phyloP scores from a whole-genome alignment of 2,113 vertebrate genomes.

The Anas platyrhynchos region DNA sequence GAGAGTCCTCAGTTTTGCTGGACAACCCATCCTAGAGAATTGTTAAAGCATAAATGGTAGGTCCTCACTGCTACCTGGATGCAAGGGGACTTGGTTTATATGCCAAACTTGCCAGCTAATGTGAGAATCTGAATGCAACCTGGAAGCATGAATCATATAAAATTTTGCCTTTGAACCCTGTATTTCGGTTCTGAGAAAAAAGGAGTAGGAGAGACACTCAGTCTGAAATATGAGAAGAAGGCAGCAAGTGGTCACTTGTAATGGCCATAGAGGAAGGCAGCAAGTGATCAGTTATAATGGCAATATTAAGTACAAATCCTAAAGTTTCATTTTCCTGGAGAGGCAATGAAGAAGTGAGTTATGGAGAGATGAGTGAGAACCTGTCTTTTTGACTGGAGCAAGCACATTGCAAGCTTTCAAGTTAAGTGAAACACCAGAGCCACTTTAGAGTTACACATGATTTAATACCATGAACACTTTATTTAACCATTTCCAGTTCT shows the following conservation, averaged over 20 bases:
- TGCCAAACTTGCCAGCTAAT: not conserved
- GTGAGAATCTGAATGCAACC: not conserved
- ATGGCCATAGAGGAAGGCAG: not conserved
- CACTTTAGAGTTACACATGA: not conserved
- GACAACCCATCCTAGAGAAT: not conserved
- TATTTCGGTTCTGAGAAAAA: not conserved
- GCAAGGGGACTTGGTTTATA: not conserved
- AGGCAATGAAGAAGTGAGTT: not conserved
- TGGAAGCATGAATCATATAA: not conserved
- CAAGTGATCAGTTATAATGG: rapidly evolving
- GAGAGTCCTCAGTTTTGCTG: not conserved
- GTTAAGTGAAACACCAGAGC: not conserved
- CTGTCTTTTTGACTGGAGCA: not conserved
- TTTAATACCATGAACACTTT: not conserved
- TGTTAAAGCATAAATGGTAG: not conserved
- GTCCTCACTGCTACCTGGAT: not conserved
- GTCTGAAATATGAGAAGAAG: not conserved
- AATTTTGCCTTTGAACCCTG: not conserved
- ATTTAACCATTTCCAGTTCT: conserved; percentile 40
- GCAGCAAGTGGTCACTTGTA: rapidly evolving
- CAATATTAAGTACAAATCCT: not conserved
- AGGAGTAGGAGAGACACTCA: not conserved
- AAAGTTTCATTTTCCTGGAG: not conserved
- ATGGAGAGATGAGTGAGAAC: not conserved
- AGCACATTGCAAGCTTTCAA: not conserved